Evolutionary conservation across 2,888 invertebrate species (phyloP).

Genomic region (Epistrophe grossulariae): DNA sequence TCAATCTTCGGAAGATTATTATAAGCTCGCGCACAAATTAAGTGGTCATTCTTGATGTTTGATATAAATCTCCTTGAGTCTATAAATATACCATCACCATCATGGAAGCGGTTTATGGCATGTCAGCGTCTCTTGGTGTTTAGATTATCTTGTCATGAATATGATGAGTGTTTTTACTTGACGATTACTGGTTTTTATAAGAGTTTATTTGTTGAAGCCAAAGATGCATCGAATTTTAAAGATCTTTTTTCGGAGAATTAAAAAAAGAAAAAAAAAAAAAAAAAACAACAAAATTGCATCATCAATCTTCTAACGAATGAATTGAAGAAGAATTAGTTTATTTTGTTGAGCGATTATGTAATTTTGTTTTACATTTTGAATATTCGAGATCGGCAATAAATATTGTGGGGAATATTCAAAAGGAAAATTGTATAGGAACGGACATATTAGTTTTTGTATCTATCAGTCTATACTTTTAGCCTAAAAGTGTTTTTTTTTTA

Average conservation of each 20-base stretch:
- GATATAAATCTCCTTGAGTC: constrained; percentile 38
- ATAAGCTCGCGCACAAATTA: constrained; percentile 30
- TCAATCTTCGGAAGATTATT: constrained; percentile 50
- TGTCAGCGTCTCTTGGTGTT: constrained; percentile 27
- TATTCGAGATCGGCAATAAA: no score
- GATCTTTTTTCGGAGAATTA: neutral
- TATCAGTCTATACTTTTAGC: no score
- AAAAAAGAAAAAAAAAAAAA: no score
- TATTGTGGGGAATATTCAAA: no score
- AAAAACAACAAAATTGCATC: neutral
- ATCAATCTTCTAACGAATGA: neutral
- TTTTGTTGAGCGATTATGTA: neutral
- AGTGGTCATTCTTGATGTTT: constrained; percentile 55
- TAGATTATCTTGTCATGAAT: constrained; percentile 38
- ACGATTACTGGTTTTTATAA: constrained; percentile 24
- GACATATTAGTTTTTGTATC: no score
- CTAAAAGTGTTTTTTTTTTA: no score
- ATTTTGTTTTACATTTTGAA: neutral
- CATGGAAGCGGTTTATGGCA: constrained; percentile 38
- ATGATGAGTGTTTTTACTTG: constrained; percentile 18
- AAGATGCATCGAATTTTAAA: constrained; percentile 4
- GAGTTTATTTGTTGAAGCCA: constrained; percentile 28
- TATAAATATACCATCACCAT: constrained; percentile 22
- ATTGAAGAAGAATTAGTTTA: no score
- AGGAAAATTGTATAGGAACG: no score